Percentiles rank a stretch among this genome's conserved stretches.
Evolutionary conservation across 1,140 invertebrate genomes (phyloP).

Genomic region (Homarus americanus): DNA sequence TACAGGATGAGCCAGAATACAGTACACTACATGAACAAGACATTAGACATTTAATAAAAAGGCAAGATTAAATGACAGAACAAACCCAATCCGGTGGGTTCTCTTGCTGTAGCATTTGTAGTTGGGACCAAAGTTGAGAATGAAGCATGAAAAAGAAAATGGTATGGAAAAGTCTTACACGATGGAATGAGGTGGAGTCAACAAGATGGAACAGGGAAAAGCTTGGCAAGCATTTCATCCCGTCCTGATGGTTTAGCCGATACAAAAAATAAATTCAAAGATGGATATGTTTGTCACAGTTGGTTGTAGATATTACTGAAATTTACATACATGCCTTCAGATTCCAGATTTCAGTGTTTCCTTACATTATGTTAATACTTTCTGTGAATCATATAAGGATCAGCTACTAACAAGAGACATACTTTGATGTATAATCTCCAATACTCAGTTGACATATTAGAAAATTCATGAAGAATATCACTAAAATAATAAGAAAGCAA

Average conservation of each 20-base stretch:
- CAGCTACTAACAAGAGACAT: not conserved
- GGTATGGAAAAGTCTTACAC: slow-evolving; percentile 62
- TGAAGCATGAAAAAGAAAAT: slow-evolving; percentile 71
- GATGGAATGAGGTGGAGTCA: slow-evolving; percentile 35
- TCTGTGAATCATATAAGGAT: not conserved
- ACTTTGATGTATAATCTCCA: not conserved
- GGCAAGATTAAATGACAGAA: slow-evolving; percentile 43
- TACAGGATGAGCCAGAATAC: slow-evolving; percentile 24
- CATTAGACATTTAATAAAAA: slow-evolving; percentile 26
- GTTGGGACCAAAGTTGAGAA: slow-evolving; percentile 60
- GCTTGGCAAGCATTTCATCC: slow-evolving; percentile 44
- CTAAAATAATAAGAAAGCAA: not conserved
- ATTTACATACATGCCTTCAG: slow-evolving; percentile 21
- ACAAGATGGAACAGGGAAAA: slow-evolving; percentile 22
- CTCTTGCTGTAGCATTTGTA: slow-evolving; percentile 66
- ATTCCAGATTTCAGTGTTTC: slow-evolving; percentile 12
- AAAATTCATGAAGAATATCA: not conserved
- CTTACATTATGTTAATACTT: slow-evolving; percentile 1
- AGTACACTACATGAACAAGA: slow-evolving; percentile 52
- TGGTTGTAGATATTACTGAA: not conserved
- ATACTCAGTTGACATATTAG: not conserved
- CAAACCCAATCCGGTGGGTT: slow-evolving; percentile 72
- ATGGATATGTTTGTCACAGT: slow-evolving; percentile 15
- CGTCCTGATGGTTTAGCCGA: slow-evolving; percentile 41
- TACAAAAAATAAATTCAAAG: slow-evolving; percentile 17